Evolutionary conservation across 1,140 invertebrate genomes (phyloP), one percentile per base, ranked within the genome.

Genomic region (Halesus radiatus): DNA sequence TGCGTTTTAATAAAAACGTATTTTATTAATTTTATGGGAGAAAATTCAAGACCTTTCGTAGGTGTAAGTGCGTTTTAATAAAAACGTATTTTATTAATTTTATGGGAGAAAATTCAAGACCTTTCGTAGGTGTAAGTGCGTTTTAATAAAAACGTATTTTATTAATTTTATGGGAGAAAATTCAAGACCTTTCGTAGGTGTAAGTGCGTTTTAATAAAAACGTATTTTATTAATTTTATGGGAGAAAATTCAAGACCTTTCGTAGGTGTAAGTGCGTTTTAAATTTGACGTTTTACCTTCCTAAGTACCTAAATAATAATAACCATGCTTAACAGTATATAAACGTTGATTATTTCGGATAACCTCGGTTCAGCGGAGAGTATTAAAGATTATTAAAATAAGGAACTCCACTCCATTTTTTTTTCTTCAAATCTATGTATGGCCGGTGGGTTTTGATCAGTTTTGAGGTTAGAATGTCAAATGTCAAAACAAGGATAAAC

Each of bases 201-300:
- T 37, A 7, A 6, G 32, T 8, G 5, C n/a, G n/a, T n/a, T n/a
- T n/a, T n/a, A 72, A 52, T 52, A 50, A 18, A 52, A 29, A 23
- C 50, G 45, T 72, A 72, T 72, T 72, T 72, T 23, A 72, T 52
- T 68, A 5, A 18, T 72, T 72, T 72, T 72, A 72, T 53, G 20
- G 68, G 5, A 23, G 68, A 54, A 23, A 68, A 15, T 22, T 60
- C 58, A 60, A 23, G 4, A 60, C 22, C 20, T 23, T 56, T 56
- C 7, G 4, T 37, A 37, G 37, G 8, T 45, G 37, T 37, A 7
- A 6, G 32, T 8, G 5, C 5, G 32, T 7, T 3, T 32, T 32
- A 32, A 32, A 32, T 32, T 32, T 32, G 7, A 32, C 37, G 37
- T 45, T 45, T 45, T 45, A 45, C 37, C 20, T 60, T 15, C 22